A percentile compares a stretch with the other conserved stretches of the same genome.
Conservation (phyloP, 1,140 invertebrate species). For the Colletes gigas region DNA sequence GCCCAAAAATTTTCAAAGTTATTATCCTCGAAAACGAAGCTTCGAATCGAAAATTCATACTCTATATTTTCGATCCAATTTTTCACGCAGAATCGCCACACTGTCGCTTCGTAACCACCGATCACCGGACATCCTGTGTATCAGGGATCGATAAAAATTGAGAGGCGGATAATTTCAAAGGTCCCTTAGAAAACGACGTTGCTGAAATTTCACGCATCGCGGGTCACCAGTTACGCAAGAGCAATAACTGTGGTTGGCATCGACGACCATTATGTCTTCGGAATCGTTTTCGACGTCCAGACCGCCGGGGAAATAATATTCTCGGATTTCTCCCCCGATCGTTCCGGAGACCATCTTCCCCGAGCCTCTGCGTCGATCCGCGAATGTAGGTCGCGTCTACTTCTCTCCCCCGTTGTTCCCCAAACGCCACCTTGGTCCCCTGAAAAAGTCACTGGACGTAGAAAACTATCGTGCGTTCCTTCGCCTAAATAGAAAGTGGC, state of each 20-base stretch:
- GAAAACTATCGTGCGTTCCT: not conserved
- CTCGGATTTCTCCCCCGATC: not conserved
- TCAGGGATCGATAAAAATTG: not conserved
- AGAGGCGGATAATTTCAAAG: not conserved
- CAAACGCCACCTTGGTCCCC: too few relatives aligned
- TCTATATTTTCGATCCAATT: too few relatives aligned
- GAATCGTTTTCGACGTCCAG: slow-evolving; percentile 5
- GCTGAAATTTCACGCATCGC: slow-evolving; percentile 24
- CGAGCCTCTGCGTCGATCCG: too few relatives aligned
- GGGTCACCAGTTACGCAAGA: not conserved
- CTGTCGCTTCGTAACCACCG: too few relatives aligned
- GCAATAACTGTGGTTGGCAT: slow-evolving; percentile 2
- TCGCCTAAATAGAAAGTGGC: not conserved
- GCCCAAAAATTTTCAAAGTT: too few relatives aligned
- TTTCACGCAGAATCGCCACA: too few relatives aligned
- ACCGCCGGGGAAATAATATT: not conserved
- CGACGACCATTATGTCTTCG: not conserved
- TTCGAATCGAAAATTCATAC: too few relatives aligned
- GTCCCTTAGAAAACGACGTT: not conserved
- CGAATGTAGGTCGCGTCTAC: too few relatives aligned
- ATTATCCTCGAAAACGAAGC: too few relatives aligned
- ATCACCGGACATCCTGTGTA: too few relatives aligned
- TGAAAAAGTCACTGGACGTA: too few relatives aligned
- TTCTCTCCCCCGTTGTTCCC: too few relatives aligned
- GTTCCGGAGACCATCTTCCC: not conserved